Base-by-base conservation (phyloP, 2,113 vertebrate species). In the Camelus bactrianus region DNA sequence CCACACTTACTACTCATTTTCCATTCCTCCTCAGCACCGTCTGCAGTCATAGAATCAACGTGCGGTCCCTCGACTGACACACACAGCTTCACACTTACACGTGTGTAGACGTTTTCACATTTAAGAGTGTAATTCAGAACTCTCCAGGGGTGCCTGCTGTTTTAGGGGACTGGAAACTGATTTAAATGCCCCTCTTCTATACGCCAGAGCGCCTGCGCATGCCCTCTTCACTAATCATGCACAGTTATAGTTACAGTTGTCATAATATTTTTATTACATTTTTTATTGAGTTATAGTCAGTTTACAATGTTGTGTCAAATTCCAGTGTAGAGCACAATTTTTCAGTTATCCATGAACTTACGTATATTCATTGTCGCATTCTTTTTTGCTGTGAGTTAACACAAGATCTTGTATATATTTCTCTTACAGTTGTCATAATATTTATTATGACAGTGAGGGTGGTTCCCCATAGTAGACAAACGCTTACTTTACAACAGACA, bases 201-300 rank as follows among this genome's bases (percentile, higher is more conserved):
- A 13, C 26, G 50, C 48, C 38, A 32, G 4, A 79, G 48, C 11
- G 24, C 50, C n/a, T 70, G 35, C 6, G 8, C 28, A 32, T 60
- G 83, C 6, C 35, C 60, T 64, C 54, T 70, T 75, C 46, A 73
- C 26, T 56, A 72, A 56, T 65, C 56, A 56, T 64, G 48, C 24
- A 52, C 8, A n/a, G 46, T 62, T 82, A 9, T 58, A 46, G 50
- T 92, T 94, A 32, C 30, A 70, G 3, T 67, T 75, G 58, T 95
- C 58, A 26, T 90, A 69, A 77, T 88, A 69, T 88, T 82, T 92
- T 95, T 50, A 26, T 90, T 60, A 77, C 82, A 69, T 88, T 82
- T 92, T 50, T 75, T 62, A 35, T 32, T 42, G 38, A 42, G 38
- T 42, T 42, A 42, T 42, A 42, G 38, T 42, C 38, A 42, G 38